A percentile compares a stretch with the other conserved stretches of the same genome.
Evolutionary conservation across 2,113 vertebrate species (phyloP).

Genomic region (Diphyllodes magnificus): DNA sequence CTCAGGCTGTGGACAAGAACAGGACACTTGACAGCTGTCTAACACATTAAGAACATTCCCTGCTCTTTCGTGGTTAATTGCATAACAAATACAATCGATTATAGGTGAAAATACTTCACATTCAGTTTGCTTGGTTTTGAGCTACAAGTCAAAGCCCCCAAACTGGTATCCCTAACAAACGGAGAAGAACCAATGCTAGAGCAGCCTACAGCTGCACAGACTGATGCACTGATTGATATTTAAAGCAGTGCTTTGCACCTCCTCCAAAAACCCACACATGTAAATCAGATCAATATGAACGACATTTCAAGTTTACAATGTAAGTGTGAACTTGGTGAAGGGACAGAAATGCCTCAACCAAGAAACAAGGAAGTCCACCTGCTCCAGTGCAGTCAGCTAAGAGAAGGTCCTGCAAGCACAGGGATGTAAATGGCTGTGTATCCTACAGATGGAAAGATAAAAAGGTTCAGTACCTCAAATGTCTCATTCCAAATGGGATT

Average conservation of each 20-base stretch:
- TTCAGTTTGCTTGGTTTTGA: neutral
- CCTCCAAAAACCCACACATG: slow-evolving; percentile 38
- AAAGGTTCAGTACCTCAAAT: slow-evolving; percentile 80
- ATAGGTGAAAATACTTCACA: neutral
- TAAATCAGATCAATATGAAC: slow-evolving; percentile 5
- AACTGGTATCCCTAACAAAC: neutral
- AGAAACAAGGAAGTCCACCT: neutral
- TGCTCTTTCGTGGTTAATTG: neutral
- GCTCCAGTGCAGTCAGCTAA: neutral
- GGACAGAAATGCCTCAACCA: neutral
- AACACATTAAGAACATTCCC: neutral
- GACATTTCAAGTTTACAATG: neutral
- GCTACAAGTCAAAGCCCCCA: neutral
- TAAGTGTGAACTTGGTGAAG: neutral
- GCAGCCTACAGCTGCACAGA: neutral
- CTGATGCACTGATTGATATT: slow-evolving; percentile 15
- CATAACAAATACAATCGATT: neutral
- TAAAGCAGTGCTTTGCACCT: slow-evolving; percentile 6
- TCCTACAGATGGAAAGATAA: neutral
- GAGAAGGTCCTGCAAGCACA: neutral
- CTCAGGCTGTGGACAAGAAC: neutral
- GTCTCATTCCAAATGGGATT: slow-evolving; percentile 88
- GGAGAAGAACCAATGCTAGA: neutral
- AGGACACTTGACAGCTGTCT: neutral
- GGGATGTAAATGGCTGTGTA: neutral